phyloP scores from a whole-genome alignment of 1,140 invertebrate species.

The Branchinecta lynchi region DNA sequence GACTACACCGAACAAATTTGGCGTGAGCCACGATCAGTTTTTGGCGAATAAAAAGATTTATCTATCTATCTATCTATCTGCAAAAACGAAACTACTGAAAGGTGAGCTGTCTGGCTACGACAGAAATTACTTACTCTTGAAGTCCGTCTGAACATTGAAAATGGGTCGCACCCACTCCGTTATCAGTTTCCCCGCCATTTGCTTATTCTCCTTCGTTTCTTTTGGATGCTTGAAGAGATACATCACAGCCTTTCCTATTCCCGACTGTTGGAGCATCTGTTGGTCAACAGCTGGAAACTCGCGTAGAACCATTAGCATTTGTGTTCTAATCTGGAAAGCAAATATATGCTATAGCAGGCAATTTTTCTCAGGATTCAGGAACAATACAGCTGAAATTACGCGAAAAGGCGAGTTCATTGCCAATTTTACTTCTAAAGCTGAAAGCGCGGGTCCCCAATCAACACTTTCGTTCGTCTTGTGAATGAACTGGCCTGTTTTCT shows the following conservation, averaged over 20 bases:
- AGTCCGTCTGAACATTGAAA: constrained; percentile 89
- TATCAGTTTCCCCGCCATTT: constrained; percentile 76
- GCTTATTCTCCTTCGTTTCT: constrained; percentile 86
- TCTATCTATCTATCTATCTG: too few species aligned
- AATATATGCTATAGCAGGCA: too few species aligned
- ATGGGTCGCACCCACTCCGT: constrained; percentile 93
- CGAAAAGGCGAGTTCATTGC: too few species aligned
- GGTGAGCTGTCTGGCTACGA: constrained; percentile 9
- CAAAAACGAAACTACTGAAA: constrained; percentile 24
- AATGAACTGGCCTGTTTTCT: too few species aligned
- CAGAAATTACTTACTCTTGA: constrained; percentile 44
- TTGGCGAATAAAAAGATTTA: too few species aligned
- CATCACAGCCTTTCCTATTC: constrained; percentile 97
- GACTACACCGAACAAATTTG: too few species aligned
- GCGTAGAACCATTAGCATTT: constrained; percentile 26
- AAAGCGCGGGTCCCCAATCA: too few species aligned
- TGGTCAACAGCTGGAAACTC: constrained; percentile 82
- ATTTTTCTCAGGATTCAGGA: too few species aligned
- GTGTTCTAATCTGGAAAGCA: constrained; percentile 21
- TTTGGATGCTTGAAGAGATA: constrained; percentile 97
- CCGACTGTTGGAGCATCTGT: constrained; percentile 75
- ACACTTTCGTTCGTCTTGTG: too few species aligned
- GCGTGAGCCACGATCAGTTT: too few species aligned
- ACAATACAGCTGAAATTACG: too few species aligned
- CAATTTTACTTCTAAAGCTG: too few species aligned